These are phyloP conservation scores for Panthera leo DNA, from an alignment of 2,113 vertebrate genomes.

Conservation along the genomic window DNA sequence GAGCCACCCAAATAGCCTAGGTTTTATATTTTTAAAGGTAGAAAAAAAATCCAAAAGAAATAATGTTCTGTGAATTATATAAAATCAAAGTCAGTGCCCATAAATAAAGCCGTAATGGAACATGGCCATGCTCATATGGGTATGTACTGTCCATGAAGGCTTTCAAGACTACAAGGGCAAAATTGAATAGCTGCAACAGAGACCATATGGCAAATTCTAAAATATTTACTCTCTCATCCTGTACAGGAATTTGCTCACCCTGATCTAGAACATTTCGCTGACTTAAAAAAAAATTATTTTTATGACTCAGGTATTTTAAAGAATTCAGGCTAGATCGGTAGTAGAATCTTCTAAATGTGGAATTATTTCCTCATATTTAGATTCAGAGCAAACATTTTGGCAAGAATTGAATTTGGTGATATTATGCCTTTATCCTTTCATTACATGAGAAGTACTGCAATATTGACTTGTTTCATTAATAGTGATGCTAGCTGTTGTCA, in stretches of 20 bases:
- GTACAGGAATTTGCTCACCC: background rate
- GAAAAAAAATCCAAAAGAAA: background rate
- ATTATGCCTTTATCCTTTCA: no score
- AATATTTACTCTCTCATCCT: background rate
- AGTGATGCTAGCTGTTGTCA: background rate
- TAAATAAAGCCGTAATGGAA: background rate
- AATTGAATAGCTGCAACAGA: background rate
- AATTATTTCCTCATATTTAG: background rate
- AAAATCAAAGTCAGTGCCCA: background rate
- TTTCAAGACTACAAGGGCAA: background rate
- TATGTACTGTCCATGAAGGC: background rate
- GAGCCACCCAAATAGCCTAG: no score
- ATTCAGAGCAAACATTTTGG: background rate
- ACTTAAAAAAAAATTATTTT: background rate
- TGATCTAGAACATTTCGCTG: background rate
- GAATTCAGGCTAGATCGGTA: background rate
- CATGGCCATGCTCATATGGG: background rate
- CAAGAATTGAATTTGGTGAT: background rate
- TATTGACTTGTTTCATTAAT: background rate
- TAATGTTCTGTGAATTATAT: background rate
- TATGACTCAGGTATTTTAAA: background rate
- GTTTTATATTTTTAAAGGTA: background rate
- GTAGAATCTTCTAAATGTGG: background rate
- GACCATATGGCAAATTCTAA: background rate
- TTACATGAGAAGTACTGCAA: background rate